These are phyloP conservation scores for Athetis lepigone DNA, from an alignment of 2,888 invertebrate genomes.

Conservation along the genomic window DNA sequence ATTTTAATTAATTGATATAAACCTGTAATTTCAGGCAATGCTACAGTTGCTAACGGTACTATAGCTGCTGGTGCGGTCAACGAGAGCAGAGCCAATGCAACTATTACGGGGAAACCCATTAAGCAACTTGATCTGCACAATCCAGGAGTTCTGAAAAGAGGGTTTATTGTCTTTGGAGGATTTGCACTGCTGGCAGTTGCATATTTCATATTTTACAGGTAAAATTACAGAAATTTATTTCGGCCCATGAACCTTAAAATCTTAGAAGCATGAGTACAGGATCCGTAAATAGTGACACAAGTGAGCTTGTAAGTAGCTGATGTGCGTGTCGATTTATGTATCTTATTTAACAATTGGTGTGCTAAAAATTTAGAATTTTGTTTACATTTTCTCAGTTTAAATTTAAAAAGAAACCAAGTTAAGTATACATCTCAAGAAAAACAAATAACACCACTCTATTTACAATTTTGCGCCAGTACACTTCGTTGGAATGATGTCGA, in stretches of 20 bases:
- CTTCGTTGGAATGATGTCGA: background rate
- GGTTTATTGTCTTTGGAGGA: slow-evolving; percentile 87
- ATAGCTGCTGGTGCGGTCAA: background rate
- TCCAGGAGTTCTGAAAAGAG: slow-evolving; percentile 85
- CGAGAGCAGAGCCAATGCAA: slow-evolving; percentile 28
- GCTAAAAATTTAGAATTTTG: slow-evolving; percentile 5
- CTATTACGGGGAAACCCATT: slow-evolving; percentile 58
- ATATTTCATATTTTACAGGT: slow-evolving; percentile 88
- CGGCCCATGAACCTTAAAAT: too few species aligned
- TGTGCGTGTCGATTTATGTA: too few species aligned
- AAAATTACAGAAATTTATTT: too few species aligned
- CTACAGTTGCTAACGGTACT: slow-evolving; percentile 12
- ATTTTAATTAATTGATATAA: background rate
- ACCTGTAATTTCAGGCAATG: slow-evolving; percentile 33
- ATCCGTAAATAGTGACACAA: too few species aligned
- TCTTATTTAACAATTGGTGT: too few species aligned
- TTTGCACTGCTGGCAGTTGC: slow-evolving; percentile 83
- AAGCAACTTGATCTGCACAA: slow-evolving; percentile 75
- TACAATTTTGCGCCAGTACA: background rate
- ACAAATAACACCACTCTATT: background rate
- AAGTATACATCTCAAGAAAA: background rate
- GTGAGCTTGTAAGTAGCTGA: too few species aligned
- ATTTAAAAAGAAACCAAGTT: background rate
- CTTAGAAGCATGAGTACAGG: too few species aligned
- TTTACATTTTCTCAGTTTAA: background rate